Evolutionary conservation across 35 echinoderm and acorn worm species (phyloP), one percentile per base, ranked within the genome.

Genomic region (Ophiothrix spiculata): DNA sequence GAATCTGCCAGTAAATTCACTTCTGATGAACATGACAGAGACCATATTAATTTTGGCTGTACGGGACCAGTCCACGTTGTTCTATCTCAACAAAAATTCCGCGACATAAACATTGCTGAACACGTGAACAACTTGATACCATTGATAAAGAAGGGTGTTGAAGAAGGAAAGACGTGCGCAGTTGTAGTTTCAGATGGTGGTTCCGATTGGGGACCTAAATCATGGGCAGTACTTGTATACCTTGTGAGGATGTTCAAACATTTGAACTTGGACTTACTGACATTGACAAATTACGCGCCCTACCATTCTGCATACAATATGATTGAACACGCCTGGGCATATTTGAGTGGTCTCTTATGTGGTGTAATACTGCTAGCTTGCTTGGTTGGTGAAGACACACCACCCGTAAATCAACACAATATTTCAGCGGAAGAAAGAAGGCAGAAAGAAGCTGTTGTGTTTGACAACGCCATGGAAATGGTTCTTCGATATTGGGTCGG

Each of bases 241-340:
- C 75, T 89, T 11, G 25, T 77, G 25, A 56, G 86, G 39, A 39
- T 80, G 39, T 80, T 36, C 33, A 13, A 28, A 17, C 17, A 39
- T 0, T 38, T 35, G 4, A 84, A 93, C 39, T 33, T 93, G 49
- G 91, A 93, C 32, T 40, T 88, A 0, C 63, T 93, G 1, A 77
- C 64, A 36, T 0, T 85, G 80, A 45, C 82, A 74, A 40, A 79
- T 19, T 39, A 80, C 40, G 78, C 80, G 1, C 91, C 91, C 4
- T 42, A 81, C 0, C 42, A 85, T 34, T 84, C 69, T 28, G 91
- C 91, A 1, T 88, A 79, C 6, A 88, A 93, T 36, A 69, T 81
- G 0, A 93, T 93, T 0, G 91, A 93, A 85, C 82, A 89, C 34
- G 32, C 79, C 0, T 93, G 83, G 87, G 54, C 92, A 0, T 78